Evolutionary conservation across 2,888 invertebrate species (phyloP).

Genomic region (Oligia fasciuncula): DNA sequence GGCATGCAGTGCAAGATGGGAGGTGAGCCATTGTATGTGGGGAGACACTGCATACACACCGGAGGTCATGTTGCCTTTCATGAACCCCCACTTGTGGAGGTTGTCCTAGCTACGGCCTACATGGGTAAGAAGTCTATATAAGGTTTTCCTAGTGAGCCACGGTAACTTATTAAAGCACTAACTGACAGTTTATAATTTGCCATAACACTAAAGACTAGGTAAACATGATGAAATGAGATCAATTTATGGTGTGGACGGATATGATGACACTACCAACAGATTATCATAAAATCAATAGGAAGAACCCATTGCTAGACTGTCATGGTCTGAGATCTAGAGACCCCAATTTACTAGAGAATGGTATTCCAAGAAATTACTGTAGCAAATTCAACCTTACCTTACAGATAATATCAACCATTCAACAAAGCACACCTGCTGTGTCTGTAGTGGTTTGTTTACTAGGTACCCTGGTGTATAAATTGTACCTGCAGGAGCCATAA

Average conservation of each 20-base stretch:
- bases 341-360: not conserved
- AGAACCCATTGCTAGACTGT: not conserved
- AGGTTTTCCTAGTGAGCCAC: no score
- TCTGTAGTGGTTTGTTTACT: constrained; percentile 15
- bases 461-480: constrained; percentile 3
- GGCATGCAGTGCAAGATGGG: no score
- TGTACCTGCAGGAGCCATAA: constrained; percentile 4
- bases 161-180: not conserved
- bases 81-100: no score
- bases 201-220: not conserved
- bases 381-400: not conserved
- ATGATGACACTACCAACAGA: not conserved
- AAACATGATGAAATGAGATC: not conserved
- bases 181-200: not conserved
- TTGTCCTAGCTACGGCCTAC: no score
- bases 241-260: not conserved
- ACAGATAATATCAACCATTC: not conserved
- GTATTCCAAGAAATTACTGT: not conserved
- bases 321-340: not conserved
- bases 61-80: no score
- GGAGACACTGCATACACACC: no score
- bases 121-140: no score
- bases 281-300: not conserved
- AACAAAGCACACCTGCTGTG: not conserved
- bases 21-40: no score